Conservation (phyloP, 2,797 vertebrate species). For the Prionace glauca region DNA sequence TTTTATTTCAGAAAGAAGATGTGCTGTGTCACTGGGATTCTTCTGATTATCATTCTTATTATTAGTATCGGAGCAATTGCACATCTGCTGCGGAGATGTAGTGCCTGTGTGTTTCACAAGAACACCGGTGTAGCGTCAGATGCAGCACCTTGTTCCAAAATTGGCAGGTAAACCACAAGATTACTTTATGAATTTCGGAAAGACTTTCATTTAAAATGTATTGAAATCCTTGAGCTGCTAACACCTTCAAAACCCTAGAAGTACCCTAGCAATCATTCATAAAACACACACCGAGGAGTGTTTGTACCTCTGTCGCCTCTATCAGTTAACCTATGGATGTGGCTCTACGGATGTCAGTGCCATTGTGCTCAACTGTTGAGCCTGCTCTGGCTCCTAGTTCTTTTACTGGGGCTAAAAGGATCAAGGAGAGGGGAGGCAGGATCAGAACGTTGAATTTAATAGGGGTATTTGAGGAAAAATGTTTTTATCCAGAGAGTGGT, state of each 20-base stretch:
- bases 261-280: neutral
- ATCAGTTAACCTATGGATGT: neutral
- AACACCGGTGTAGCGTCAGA: neutral
- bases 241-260: neutral
- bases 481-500: too few relatives aligned
- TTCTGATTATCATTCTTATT: conserved; percentile 2
- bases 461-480: too few relatives aligned
- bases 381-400: too few relatives aligned
- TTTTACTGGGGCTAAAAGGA: too few relatives aligned
- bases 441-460: too few relatives aligned
- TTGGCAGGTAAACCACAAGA: conserved; percentile 9
- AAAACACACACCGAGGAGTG: neutral
- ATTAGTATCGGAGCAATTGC: conserved; percentile 4
- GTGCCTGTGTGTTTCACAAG: neutral
- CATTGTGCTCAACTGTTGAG: neutral
- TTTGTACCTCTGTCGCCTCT: neutral
- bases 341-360: too few relatives aligned
- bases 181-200: neutral
- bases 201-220: neutral
- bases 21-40: neutral
- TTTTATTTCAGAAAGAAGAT: conserved; percentile 22
- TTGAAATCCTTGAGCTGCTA: neutral
- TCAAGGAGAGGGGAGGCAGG: too few relatives aligned
- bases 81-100: neutral
- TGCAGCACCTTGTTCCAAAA: neutral